phyloP scores from a whole-genome alignment of 2,888 invertebrate species.

The Pasiphila rectangulata region DNA sequence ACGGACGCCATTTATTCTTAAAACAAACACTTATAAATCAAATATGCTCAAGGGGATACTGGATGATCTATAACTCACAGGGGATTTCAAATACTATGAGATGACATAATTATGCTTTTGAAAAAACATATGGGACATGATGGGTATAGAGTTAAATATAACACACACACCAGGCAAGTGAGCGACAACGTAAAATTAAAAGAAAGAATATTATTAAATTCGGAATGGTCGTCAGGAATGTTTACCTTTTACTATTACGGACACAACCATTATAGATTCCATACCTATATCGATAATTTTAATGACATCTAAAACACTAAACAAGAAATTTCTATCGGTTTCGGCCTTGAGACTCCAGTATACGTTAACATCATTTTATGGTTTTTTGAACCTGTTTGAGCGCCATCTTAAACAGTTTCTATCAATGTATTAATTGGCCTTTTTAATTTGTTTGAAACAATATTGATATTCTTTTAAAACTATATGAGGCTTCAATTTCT shows the following conservation, averaged over 20 bases:
- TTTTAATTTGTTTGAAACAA: constrained; percentile 3
- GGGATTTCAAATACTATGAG: constrained; percentile 23
- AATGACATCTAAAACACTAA: constrained; percentile 5
- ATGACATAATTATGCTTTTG: constrained; percentile 30
- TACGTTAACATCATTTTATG: constrained; percentile 14
- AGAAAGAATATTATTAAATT: too few relatives aligned
- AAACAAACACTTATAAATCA: constrained; percentile 32
- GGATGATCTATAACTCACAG: constrained; percentile 21
- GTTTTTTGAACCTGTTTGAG: constrained; percentile 10
- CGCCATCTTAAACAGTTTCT: constrained; percentile 3
- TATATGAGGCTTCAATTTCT: too few relatives aligned
- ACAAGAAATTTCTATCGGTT: constrained; percentile 12
- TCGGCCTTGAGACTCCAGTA: constrained; percentile 20
- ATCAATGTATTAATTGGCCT: constrained; percentile 14
- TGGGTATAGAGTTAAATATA: constrained; percentile 12
- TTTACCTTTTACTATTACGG: too few relatives aligned
- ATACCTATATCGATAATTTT: neutral
- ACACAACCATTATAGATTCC: neutral
- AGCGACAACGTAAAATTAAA: too few relatives aligned
- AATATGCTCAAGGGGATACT: constrained; percentile 24
- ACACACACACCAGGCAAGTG: too few relatives aligned
- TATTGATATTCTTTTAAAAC: constrained; percentile 1
- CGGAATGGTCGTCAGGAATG: too few relatives aligned
- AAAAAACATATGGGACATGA: constrained; percentile 21
- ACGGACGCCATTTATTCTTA: constrained; percentile 20